Conservation (phyloP, 2,113 vertebrate genomes). For the Nesogale talazaci region DNA sequence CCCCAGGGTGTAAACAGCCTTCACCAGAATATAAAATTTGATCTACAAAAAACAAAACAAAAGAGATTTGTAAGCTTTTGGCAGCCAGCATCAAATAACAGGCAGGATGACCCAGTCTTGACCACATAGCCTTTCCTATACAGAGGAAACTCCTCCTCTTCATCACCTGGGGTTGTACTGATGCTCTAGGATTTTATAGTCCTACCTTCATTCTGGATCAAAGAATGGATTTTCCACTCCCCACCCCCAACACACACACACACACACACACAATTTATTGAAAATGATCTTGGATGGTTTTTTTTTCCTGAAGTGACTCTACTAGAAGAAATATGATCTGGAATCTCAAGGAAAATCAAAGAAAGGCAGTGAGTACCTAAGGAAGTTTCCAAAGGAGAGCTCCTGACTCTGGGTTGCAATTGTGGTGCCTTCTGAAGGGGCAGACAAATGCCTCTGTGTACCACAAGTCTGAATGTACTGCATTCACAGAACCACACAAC, state of each 20-base stretch:
- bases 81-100: rapidly evolving
- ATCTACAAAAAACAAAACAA: conserved; percentile 82
- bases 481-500: neutral
- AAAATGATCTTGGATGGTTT: no score
- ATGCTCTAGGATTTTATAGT: neutral
- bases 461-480: neutral
- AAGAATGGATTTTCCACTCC: neutral
- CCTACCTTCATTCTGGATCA: neutral
- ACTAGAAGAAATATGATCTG: neutral
- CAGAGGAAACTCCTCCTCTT: no score
- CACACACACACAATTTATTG: no score
- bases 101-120: neutral
- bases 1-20: conserved; percentile 93
- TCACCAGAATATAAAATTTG: conserved; percentile 92
- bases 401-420: neutral
- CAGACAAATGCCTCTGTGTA: no score
- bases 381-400: neutral
- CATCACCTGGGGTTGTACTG: rapidly evolving
- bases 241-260: no score
- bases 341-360: neutral
- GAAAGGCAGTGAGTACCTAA: neutral
- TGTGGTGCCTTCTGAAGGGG: neutral
- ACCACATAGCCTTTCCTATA: no score
- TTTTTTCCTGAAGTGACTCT: neutral
- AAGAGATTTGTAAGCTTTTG: conserved; percentile 39